These are phyloP conservation scores for Dasyornis broadbenti DNA, from an alignment of 2,113 vertebrate species.

Conservation along the genomic window DNA sequence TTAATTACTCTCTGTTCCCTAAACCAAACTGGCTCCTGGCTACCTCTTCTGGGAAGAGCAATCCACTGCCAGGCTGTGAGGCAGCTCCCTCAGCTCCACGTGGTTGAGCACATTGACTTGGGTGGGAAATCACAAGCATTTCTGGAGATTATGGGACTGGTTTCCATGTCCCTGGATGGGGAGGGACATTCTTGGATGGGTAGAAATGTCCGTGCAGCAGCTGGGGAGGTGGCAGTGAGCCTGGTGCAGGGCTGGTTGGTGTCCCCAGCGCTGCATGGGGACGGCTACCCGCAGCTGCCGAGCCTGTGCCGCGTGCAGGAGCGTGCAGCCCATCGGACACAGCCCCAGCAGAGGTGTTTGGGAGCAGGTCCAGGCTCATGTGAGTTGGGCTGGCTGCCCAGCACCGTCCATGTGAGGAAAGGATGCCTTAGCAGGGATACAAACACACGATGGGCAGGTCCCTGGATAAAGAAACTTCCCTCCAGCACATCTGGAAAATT, in stretches of 20 bases:
- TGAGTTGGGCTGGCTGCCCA: not conserved
- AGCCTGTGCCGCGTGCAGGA: not conserved
- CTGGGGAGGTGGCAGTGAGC: not conserved
- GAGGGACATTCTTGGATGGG: not conserved
- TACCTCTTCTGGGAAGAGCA: not conserved
- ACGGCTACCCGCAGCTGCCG: not conserved
- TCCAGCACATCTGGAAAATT: slow-evolving; percentile 59
- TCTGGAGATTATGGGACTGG: not conserved
- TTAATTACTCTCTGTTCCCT: not conserved
- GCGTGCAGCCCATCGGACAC: not conserved
- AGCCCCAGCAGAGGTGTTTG: not conserved
- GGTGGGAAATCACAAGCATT: not conserved
- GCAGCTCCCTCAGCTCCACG: not conserved
- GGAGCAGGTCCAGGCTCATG: slow-evolving; percentile 31
- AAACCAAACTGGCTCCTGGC: not conserved
- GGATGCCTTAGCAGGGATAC: not conserved
- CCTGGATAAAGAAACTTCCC: slow-evolving; percentile 1
- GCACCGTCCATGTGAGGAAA: not conserved
- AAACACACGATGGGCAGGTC: not conserved
- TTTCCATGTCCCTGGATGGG: rapidly evolving
- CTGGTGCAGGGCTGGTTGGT: not conserved
- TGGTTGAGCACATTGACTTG: not conserved
- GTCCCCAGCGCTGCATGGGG: rapidly evolving
- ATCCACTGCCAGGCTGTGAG: not conserved
- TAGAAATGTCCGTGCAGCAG: not conserved